These are phyloP conservation scores for Micoletzkya japonica DNA, from an alignment of 2,888 invertebrate genomes.

Conservation along the genomic window DNA sequence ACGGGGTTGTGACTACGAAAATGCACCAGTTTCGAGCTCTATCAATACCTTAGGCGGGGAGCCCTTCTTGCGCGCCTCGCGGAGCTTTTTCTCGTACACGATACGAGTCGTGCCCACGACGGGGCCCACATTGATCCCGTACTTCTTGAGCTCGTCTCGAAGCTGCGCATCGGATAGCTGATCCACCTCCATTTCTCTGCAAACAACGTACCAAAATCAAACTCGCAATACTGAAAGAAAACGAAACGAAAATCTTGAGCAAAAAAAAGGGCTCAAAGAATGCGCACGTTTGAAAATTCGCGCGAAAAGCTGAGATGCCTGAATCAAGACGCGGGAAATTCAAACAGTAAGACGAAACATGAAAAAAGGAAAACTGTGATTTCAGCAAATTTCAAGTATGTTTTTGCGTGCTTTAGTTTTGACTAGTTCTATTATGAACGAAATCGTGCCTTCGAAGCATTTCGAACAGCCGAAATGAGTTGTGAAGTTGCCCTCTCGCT, in stretches of 20 bases:
- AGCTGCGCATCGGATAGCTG: conserved; percentile 35
- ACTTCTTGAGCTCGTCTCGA: conserved; percentile 31
- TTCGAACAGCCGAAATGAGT: neutral
- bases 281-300: conserved; percentile 1
- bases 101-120: conserved; percentile 36
- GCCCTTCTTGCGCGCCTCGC: conserved; percentile 9
- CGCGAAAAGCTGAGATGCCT: conserved; percentile 8
- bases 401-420: neutral
- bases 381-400: neutral
- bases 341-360: neutral
- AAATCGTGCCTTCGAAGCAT: too few relatives aligned
- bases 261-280: neutral
- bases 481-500: neutral
- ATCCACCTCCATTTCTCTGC: conserved; percentile 12
- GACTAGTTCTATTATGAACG: too few relatives aligned
- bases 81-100: conserved; percentile 38
- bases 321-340: conserved; percentile 11
- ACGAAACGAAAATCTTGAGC: neutral
- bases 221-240: neutral
- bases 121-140: conserved; percentile 33
- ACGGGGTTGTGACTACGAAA: too few relatives aligned
- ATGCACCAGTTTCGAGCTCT: too few relatives aligned
- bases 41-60: neutral
- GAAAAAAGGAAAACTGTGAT: neutral
- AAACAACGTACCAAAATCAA: neutral